Evolutionary conservation across 2,113 vertebrate genomes (phyloP).

Genomic region (Eretmodus cyanostictus): DNA sequence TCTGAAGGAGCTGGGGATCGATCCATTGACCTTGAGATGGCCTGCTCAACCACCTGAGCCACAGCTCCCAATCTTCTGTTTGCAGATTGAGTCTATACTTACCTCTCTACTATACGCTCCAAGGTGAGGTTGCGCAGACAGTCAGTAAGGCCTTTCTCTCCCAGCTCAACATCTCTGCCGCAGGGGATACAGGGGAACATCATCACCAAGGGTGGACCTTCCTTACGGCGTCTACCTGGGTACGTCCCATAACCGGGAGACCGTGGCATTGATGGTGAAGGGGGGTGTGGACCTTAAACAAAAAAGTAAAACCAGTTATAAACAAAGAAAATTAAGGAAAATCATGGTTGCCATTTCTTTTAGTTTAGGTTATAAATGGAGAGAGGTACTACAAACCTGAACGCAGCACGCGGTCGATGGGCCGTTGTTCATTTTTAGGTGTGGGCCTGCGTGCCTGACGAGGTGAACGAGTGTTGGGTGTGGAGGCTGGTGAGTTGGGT

Average conservation of each 20-base stretch:
- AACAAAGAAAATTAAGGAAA: background rate
- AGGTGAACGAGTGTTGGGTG: conserved; percentile 86
- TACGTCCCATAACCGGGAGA: conserved; percentile 80
- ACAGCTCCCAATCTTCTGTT: background rate
- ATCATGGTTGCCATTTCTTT: background rate
- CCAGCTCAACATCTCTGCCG: conserved; percentile 85
- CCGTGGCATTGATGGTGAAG: conserved; percentile 36
- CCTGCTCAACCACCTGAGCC: background rate
- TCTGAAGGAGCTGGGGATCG: background rate
- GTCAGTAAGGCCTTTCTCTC: conserved; percentile 86
- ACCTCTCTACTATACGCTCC: conserved; percentile 92
- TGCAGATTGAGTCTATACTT: background rate
- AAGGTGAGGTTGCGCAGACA: conserved; percentile 93
- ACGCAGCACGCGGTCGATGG: conserved; percentile 85
- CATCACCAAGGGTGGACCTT: conserved; percentile 72
- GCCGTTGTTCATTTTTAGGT: conserved; percentile 81
- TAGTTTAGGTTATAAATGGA: background rate
- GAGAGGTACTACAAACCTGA: conserved; percentile 67
- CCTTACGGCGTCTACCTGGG: conserved; percentile 82
- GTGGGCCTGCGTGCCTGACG: conserved; percentile 78
- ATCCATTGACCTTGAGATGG: background rate
- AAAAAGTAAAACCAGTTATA: background rate
- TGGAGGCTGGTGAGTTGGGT: conserved; percentile 89
- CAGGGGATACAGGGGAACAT: conserved; percentile 86
- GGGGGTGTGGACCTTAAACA: conserved; percentile 37